Conservation (phyloP, 2,888 invertebrate genomes). For the Nomada lathburiana region DNA sequence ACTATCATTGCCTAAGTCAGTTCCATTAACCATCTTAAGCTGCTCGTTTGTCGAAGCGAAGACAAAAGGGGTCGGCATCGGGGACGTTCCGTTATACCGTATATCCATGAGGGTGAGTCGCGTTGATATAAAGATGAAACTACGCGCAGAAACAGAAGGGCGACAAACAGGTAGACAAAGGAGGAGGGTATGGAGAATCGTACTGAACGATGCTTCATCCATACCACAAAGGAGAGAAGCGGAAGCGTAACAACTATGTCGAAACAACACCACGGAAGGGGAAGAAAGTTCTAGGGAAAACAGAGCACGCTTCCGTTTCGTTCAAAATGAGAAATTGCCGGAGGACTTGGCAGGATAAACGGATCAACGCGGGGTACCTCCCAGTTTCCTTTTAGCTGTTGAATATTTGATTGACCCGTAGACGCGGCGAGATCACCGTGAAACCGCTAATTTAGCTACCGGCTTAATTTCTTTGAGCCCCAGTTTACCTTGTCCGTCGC, state of each 20-base stretch:
- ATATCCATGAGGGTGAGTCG: conserved; percentile 26
- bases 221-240: conserved; percentile 30
- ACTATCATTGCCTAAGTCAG: conserved; percentile 68
- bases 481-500: neutral
- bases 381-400: conserved; percentile 36
- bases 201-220: conserved; percentile 51
- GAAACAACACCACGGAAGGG: conserved; percentile 43
- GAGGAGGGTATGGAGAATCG: neutral
- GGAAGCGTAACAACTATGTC: conserved; percentile 55
- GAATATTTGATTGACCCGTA: conserved; percentile 49
- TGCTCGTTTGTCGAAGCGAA: conserved; percentile 43
- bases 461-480: conserved; percentile 28
- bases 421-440: conserved; percentile 13
- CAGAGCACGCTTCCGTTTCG: conserved; percentile 29
- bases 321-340: conserved; percentile 53
- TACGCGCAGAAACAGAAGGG: conserved; percentile 5
- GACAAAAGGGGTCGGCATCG: neutral
- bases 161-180: conserved; percentile 15
- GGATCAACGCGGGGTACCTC: conserved; percentile 31
- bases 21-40: conserved; percentile 68
- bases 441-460: conserved; percentile 31
- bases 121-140: conserved; percentile 35
- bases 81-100: conserved; percentile 53
- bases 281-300: conserved; percentile 40
- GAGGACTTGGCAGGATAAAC: conserved; percentile 39